A percentile compares a stretch with the other conserved stretches of the same genome.
Conservation (phyloP, 1,140 invertebrate genomes). For the Cyrtorhinus lividipennis region DNA sequence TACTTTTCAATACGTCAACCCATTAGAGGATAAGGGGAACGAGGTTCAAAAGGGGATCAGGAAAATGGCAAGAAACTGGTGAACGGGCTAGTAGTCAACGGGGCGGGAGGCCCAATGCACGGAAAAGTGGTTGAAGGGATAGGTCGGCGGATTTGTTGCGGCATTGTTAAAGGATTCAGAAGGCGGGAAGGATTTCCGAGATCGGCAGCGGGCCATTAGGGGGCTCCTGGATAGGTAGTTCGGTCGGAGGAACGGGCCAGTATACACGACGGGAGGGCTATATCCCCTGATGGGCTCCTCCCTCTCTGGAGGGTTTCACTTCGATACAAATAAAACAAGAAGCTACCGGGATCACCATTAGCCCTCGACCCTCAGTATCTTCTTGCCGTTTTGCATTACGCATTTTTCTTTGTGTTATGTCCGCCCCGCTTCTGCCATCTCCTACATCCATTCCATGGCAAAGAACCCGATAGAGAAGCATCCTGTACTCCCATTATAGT, state of each 20-base stretch:
- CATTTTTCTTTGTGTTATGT: not conserved
- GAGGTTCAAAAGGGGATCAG: not conserved
- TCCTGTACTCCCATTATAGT: no score
- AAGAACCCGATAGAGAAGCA: no score
- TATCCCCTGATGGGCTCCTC: not conserved
- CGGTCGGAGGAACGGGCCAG: not conserved
- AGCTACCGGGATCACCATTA: not conserved
- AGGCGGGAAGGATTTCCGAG: not conserved
- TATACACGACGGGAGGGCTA: not conserved
- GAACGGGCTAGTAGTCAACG: no score
- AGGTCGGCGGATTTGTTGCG: not conserved
- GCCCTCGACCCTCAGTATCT: not conserved
- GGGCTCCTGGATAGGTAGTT: not conserved
- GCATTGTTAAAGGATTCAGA: not conserved
- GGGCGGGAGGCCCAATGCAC: not conserved
- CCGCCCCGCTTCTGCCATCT: no score
- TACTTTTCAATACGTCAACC: not conserved
- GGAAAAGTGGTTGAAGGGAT: not conserved
- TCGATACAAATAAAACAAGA: not conserved
- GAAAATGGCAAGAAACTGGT: not conserved
- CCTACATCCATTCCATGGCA: no score
- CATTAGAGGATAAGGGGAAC: not conserved
- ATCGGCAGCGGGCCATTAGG: not conserved
- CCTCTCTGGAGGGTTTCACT: not conserved
- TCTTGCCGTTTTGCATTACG: not conserved